Evolutionary conservation across 2,888 invertebrate genomes (phyloP).

Genomic region (Linnaemya vulpina): DNA sequence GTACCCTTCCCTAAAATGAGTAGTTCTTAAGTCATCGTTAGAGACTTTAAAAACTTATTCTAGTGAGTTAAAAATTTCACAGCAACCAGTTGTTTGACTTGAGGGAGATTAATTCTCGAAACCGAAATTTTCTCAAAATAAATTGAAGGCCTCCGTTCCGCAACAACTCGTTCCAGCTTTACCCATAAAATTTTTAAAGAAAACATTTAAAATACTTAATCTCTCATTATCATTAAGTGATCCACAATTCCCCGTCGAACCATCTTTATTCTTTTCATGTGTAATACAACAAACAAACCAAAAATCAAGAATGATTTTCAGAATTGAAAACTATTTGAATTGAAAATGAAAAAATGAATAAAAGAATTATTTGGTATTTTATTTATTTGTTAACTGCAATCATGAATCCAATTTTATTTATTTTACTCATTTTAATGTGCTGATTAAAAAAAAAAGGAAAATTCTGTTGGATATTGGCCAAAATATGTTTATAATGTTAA

Average conservation of each 20-base stretch:
- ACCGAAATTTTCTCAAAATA: too few species aligned
- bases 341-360: slow-evolving; percentile 29
- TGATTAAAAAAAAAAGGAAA: slow-evolving; percentile 81
- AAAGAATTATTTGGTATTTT: slow-evolving; percentile 48
- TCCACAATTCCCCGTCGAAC: slow-evolving; percentile 9
- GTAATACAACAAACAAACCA: slow-evolving; percentile 52
- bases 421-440: slow-evolving; percentile 73
- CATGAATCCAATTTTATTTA: slow-evolving; percentile 40
- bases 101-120: too few species aligned
- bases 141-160: too few species aligned
- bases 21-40: too few species aligned
- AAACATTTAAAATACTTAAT: not conserved
- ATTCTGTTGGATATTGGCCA: slow-evolving; percentile 81
- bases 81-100: too few species aligned
- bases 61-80: too few species aligned
- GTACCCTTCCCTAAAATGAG: too few species aligned
- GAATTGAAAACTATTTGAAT: slow-evolving; percentile 43
- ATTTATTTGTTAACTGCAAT: slow-evolving; percentile 55
- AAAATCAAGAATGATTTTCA: slow-evolving; percentile 60
- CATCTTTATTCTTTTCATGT: slow-evolving; percentile 56
- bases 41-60: too few species aligned
- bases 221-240: not conserved
- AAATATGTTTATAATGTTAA: slow-evolving; percentile 77
- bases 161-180: not conserved
- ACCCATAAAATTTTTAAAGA: too few species aligned